These are phyloP conservation scores for Microplitis deprimator DNA, from an alignment of 2,888 invertebrate genomes.

Conservation along the genomic window DNA sequence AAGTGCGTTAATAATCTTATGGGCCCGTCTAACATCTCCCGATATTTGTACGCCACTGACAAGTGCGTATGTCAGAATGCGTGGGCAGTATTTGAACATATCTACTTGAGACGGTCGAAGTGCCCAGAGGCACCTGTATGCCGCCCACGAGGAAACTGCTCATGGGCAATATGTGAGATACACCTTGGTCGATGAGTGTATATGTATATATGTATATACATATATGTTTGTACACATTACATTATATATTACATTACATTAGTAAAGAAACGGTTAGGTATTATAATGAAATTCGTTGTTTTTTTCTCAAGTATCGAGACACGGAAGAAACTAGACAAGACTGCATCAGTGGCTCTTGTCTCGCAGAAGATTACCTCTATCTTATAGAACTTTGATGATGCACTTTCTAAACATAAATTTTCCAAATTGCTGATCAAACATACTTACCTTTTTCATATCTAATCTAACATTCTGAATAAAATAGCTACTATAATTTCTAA, in stretches of 20 bases:
- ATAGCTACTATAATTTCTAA: neutral
- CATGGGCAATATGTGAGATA: constrained; percentile 37
- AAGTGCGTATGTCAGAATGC: constrained; percentile 39
- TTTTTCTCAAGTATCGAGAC: constrained; percentile 16
- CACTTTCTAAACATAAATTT: constrained; percentile 26
- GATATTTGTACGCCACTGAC: constrained; percentile 38
- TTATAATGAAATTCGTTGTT: constrained; percentile 40
- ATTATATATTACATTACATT: constrained; percentile 20
- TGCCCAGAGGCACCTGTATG: constrained; percentile 49
- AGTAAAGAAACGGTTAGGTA: constrained; percentile 32
- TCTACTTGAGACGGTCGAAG: constrained; percentile 40
- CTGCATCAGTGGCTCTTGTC: constrained; percentile 8
- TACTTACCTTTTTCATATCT: constrained; percentile 1
- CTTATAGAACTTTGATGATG: constrained; percentile 2
- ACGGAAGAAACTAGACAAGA: neutral
- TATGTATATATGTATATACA: neutral
- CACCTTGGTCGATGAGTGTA: constrained; percentile 6
- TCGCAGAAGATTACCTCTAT: constrained; percentile 23
- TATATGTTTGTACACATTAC: constrained; percentile 14
- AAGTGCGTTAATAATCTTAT: constrained; percentile 9
- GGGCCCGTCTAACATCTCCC: constrained; percentile 12
- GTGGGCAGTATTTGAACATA: constrained; percentile 37
- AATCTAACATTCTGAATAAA: constrained; percentile 1
- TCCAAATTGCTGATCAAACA: constrained; percentile 30
- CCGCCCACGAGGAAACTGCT: constrained; percentile 46